Evolutionary conservation across 2,113 vertebrate genomes (phyloP).

Genomic region (Prunella fulvescens): DNA sequence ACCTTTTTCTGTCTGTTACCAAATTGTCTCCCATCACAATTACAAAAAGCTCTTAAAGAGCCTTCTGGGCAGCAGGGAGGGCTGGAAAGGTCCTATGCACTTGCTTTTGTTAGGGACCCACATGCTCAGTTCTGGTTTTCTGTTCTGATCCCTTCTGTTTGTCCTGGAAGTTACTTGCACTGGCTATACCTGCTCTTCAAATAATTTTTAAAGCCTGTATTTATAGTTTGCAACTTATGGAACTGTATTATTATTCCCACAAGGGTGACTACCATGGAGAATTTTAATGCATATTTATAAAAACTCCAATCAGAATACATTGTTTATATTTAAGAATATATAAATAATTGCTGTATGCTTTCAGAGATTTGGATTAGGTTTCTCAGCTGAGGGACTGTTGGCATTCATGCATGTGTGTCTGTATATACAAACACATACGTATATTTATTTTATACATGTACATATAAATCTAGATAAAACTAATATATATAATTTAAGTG

Average conservation of each 20-base stretch:
- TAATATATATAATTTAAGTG: neutral
- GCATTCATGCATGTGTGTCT: neutral
- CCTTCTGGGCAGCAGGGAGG: neutral
- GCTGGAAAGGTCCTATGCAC: neutral
- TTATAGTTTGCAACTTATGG: neutral
- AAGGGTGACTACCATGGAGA: neutral
- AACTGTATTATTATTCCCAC: neutral
- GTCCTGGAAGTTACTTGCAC: neutral
- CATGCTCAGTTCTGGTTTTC: neutral
- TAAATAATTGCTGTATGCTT: neutral
- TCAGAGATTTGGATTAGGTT: neutral
- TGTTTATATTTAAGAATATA: neutral
- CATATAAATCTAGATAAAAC: neutral
- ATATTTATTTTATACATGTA: neutral
- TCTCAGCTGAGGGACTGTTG: neutral
- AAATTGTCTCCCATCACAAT: neutral
- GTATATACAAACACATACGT: neutral
- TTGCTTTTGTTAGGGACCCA: neutral
- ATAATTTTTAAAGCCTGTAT: neutral
- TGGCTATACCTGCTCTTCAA: neutral
- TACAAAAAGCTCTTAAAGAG: neutral
- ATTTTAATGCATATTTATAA: slow-evolving; percentile 6
- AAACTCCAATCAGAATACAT: neutral
- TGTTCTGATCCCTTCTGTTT: neutral
- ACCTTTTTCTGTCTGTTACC: neutral